Evolutionary conservation across 1,140 invertebrate species (phyloP).

Genomic region (Zophobas atratus): DNA sequence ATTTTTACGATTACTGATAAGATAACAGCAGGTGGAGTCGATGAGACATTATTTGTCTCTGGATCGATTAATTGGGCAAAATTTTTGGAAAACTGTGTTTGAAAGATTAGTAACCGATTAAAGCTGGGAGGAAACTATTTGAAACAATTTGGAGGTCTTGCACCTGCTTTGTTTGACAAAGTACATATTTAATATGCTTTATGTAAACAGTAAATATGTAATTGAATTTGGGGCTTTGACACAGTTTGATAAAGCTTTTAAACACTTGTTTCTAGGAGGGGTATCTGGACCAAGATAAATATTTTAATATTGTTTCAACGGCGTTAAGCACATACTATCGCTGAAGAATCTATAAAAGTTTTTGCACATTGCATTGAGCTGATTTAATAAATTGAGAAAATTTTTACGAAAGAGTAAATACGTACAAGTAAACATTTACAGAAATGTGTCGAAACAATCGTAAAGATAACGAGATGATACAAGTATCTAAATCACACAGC

Average conservation of each 20-base stretch:
- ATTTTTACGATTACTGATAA: slow-evolving; percentile 31
- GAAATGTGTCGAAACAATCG: slow-evolving; percentile 31
- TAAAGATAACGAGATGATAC: slow-evolving; percentile 17
- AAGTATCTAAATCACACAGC: slow-evolving; percentile 4
- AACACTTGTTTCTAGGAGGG: background rate
- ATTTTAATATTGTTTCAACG: no score
- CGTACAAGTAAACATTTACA: slow-evolving; percentile 35
- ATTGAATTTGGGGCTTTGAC: slow-evolving; percentile 34
- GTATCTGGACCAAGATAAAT: background rate
- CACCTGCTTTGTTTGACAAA: slow-evolving; percentile 22
- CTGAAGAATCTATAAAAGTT: background rate
- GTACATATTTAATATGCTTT: slow-evolving; percentile 36
- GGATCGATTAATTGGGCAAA: slow-evolving; percentile 26
- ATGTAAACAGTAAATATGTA: slow-evolving; percentile 31
- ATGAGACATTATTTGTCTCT: slow-evolving; percentile 24
- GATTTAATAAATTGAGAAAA: background rate
- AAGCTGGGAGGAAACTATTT: slow-evolving; percentile 15
- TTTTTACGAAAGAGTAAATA: background rate
- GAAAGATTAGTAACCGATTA: slow-evolving; percentile 19
- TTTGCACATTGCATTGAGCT: background rate
- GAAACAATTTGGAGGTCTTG: slow-evolving; percentile 21
- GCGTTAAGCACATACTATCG: no score
- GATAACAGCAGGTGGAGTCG: slow-evolving; percentile 7
- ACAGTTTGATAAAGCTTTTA: slow-evolving; percentile 35
- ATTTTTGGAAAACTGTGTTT: slow-evolving; percentile 6